Percentiles rank a stretch among this genome's conserved stretches.
Conservation (phyloP, 2,113 vertebrate genomes). For the Podilymbus podiceps region DNA sequence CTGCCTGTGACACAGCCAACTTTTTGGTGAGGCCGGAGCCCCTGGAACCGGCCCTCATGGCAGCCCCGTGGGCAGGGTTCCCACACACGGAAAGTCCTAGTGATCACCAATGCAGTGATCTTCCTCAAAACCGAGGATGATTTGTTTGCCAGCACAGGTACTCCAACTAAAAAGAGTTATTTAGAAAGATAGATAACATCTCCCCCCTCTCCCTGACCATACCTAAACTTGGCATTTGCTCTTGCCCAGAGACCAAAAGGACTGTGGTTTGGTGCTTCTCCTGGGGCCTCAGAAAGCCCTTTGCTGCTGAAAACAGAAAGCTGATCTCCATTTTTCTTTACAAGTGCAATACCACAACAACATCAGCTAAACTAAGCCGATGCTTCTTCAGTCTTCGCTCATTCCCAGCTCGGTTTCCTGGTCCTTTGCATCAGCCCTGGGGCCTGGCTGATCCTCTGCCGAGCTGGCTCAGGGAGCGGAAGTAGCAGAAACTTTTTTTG, state of each 20-base stretch:
- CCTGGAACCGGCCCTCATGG: background rate
- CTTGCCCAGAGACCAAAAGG: background rate
- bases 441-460: background rate
- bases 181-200: background rate
- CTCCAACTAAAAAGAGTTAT: background rate
- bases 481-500: background rate
- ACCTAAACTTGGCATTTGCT: background rate
- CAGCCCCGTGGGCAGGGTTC: background rate
- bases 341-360: background rate
- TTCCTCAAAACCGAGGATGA: background rate
- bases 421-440: background rate
- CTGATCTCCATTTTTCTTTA: background rate
- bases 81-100: background rate
- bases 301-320: background rate
- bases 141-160: background rate
- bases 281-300: background rate
- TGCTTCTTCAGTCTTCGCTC: background rate
- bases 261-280: background rate
- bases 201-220: rapidly evolving
- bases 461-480: background rate
- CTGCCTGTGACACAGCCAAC: background rate
- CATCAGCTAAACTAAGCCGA: background rate
- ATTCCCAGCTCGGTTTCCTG: background rate
- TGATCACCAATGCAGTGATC: background rate
- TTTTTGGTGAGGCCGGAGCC: background rate